Percentiles rank a stretch among this genome's conserved stretches.
phyloP scores from a whole-genome alignment of 1,140 invertebrate genomes.

The Caenorhabditis briggsae region DNA sequence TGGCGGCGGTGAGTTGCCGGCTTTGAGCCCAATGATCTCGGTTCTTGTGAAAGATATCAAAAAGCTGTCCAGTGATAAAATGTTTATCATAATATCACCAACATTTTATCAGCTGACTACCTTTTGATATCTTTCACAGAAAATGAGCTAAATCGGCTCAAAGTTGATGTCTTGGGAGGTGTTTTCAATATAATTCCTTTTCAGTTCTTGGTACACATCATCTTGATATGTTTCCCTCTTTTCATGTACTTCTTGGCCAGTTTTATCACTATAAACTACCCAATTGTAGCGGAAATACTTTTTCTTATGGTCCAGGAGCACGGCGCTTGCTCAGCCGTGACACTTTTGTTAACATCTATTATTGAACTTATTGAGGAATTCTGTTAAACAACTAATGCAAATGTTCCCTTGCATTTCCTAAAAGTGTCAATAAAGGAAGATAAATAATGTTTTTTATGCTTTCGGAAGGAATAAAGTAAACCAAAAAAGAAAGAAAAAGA shows the following conservation, averaged over 20 bases:
- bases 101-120: too few relatives aligned
- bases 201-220: background rate
- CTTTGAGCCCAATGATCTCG: too few relatives aligned
- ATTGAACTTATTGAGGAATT: background rate
- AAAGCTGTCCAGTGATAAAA: too few relatives aligned
- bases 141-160: too few relatives aligned
- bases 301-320: background rate
- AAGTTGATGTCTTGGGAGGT: too few relatives aligned
- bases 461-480: too few relatives aligned
- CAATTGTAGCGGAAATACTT: background rate
- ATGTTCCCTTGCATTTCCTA: background rate
- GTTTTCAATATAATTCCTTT: background rate
- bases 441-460: too few relatives aligned
- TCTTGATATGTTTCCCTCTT: background rate
- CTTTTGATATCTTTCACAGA: too few relatives aligned
- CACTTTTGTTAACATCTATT: background rate
- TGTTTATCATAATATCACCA: too few relatives aligned
- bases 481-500: background rate
- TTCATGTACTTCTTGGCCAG: background rate
- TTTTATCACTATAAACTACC: background rate
- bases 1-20: background rate
- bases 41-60: too few relatives aligned
- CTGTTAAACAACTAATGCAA: background rate
- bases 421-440: too few relatives aligned
- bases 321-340: background rate